Evolutionary conservation across 2,888 invertebrate species (phyloP).

Genomic region (Parthenolecanium corni): DNA sequence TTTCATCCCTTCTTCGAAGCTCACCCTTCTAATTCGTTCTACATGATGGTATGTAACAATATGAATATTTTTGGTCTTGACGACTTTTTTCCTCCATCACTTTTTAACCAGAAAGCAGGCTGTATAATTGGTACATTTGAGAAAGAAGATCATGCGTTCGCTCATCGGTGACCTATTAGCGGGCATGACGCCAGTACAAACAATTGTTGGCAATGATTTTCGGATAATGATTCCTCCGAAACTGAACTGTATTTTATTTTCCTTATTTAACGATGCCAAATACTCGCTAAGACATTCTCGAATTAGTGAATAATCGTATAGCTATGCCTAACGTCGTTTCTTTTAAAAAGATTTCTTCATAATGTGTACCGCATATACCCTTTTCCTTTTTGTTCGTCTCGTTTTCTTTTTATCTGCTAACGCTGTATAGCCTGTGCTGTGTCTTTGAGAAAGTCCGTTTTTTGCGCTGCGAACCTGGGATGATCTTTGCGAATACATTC

Average conservation of each 20-base stretch:
- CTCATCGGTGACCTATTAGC: not conserved
- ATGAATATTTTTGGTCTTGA: no score
- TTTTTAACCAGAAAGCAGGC: not conserved
- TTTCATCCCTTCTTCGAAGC: no score
- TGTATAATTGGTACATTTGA: not conserved
- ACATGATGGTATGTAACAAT: no score
- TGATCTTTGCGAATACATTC: not conserved
- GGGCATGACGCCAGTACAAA: conserved; percentile 12
- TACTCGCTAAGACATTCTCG: conserved; percentile 4
- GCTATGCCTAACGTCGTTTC: not conserved
- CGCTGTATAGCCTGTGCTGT: no score
- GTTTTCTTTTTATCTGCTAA: not conserved
- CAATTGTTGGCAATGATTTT: conserved; percentile 20
- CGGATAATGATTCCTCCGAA: conserved; percentile 3
- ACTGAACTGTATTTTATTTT: conserved; percentile 6
- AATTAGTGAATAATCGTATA: conserved; percentile 12
- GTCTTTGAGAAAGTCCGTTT: no score
- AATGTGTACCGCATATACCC: not conserved
- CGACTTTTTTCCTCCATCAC: no score
- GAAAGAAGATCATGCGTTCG: not conserved
- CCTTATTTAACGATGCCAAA: conserved; percentile 11
- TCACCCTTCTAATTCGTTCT: no score
- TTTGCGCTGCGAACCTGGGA: not conserved
- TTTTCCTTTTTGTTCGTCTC: no score
- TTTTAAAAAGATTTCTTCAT: not conserved